phyloP scores from a whole-genome alignment of 1,140 invertebrate species.

The Drosophila nigromelanica region DNA sequence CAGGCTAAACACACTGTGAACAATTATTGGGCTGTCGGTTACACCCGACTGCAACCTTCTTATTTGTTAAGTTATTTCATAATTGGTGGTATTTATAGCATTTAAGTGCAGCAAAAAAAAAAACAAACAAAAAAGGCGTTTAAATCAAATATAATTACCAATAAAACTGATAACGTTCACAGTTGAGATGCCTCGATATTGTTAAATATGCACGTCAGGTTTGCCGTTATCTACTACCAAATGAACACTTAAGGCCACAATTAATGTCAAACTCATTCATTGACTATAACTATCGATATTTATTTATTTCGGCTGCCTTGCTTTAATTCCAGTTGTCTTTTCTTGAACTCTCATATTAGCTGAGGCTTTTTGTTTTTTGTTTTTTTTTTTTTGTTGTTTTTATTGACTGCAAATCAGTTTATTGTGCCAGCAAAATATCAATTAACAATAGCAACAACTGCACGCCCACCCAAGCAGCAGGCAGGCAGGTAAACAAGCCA shows the following conservation, averaged over 20 bases:
- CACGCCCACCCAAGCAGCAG: slow-evolving; percentile 48
- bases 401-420: slow-evolving; percentile 48
- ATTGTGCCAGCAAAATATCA: slow-evolving; percentile 56
- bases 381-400: slow-evolving; percentile 28
- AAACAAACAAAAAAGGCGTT: slow-evolving; percentile 5
- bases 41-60: no score
- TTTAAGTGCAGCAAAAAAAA: not conserved
- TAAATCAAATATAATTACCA: slow-evolving; percentile 16
- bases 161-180: slow-evolving; percentile 21
- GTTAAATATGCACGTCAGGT: slow-evolving; percentile 43
- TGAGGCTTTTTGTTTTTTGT: slow-evolving; percentile 36
- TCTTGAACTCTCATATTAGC: slow-evolving; percentile 60
- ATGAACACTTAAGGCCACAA: slow-evolving; percentile 47
- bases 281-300: slow-evolving; percentile 6
- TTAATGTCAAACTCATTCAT: slow-evolving; percentile 56
- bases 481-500: slow-evolving; percentile 55
- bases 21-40: no score
- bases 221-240: slow-evolving; percentile 44
- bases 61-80: not conserved
- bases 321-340: slow-evolving; percentile 31
- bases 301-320: slow-evolving; percentile 40
- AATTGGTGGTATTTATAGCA: slow-evolving; percentile 4
- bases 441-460: slow-evolving; percentile 63
- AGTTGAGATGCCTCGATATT: not conserved
- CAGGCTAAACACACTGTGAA: no score